Percentiles rank a stretch among this genome's conserved stretches.
These are phyloP conservation scores for Erpobdella octoculata DNA, from an alignment of 2,888 invertebrate species.

Conservation along the genomic window DNA sequence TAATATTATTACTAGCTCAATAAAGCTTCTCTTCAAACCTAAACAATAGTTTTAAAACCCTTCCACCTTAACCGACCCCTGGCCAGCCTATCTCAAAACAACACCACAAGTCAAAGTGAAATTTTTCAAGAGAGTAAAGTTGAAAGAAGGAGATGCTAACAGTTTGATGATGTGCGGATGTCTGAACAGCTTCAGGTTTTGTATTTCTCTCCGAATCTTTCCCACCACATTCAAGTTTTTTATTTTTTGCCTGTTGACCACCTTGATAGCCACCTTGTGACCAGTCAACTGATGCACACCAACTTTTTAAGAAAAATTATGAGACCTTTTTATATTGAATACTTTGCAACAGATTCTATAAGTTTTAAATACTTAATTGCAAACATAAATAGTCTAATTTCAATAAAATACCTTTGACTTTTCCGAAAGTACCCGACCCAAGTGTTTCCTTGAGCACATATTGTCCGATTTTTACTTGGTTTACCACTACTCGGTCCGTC, in stretches of 20 bases:
- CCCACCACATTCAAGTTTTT: conserved; percentile 98
- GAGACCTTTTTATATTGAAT: neutral
- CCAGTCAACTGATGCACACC: conserved; percentile 94
- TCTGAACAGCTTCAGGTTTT: conserved; percentile 95
- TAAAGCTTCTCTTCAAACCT: no score
- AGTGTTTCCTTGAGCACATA: conserved; percentile 86
- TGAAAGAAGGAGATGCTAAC: conserved; percentile 55
- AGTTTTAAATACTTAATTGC: neutral
- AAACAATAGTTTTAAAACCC: no score
- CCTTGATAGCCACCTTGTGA: conserved; percentile 97
- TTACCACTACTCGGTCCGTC: conserved; percentile 3
- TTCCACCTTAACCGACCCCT: no score
- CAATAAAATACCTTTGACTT: conserved; percentile 67
- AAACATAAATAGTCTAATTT: neutral
- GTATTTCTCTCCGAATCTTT: conserved; percentile 94
- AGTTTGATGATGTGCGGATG: conserved; percentile 99
- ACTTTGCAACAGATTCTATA: neutral
- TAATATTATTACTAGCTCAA: no score
- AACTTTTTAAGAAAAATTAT: conserved; percentile 56
- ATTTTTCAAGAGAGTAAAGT: no score
- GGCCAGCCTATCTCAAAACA: no score
- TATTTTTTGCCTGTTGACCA: conserved; percentile 93
- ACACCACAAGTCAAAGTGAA: no score
- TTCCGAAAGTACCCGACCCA: conserved; percentile 97
- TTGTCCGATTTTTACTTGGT: conserved; percentile 80